Percentiles rank a stretch among this genome's conserved stretches.
phyloP scores from a whole-genome alignment of 2,797 vertebrate species.

The Rhinogobio ventralis region DNA sequence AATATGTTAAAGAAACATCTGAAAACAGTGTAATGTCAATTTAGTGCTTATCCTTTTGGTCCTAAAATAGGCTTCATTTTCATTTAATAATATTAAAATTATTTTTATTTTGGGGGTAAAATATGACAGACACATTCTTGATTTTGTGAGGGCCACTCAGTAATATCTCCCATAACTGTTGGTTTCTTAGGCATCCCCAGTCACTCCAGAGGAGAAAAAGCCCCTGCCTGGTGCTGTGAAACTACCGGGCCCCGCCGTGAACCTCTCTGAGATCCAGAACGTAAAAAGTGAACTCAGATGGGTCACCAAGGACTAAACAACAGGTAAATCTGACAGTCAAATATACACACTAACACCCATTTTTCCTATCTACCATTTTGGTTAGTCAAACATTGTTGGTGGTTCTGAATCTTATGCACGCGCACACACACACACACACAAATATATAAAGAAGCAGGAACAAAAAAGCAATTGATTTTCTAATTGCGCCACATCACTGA shows the following conservation, averaged over 20 bases:
- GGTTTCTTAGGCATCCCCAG: conserved; percentile 53
- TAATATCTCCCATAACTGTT: neutral
- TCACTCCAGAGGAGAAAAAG: conserved; percentile 88
- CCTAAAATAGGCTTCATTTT: neutral
- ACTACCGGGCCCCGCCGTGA: conserved; percentile 90
- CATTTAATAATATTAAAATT: neutral
- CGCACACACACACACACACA: neutral
- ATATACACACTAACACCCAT: conserved; percentile 33
- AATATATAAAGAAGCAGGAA: neutral
- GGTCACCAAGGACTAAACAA: conserved; percentile 90
- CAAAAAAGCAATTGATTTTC: neutral
- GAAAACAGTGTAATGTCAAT: too few relatives aligned
- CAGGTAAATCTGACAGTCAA: conserved; percentile 53
- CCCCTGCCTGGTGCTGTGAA: conserved; percentile 88
- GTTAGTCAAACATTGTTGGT: conserved; percentile 16
- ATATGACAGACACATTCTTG: neutral
- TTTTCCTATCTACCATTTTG: neutral
- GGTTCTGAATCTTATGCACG: neutral
- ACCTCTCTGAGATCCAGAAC: conserved; percentile 95
- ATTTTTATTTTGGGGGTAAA: neutral
- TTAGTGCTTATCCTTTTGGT: neutral
- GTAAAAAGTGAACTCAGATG: conserved; percentile 94
- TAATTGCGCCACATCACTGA: conserved; percentile 11
- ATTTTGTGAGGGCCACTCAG: neutral
- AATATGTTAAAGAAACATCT: neutral